Conservation (phyloP, 2,888 invertebrate genomes). For the Diploptera punctata region DNA sequence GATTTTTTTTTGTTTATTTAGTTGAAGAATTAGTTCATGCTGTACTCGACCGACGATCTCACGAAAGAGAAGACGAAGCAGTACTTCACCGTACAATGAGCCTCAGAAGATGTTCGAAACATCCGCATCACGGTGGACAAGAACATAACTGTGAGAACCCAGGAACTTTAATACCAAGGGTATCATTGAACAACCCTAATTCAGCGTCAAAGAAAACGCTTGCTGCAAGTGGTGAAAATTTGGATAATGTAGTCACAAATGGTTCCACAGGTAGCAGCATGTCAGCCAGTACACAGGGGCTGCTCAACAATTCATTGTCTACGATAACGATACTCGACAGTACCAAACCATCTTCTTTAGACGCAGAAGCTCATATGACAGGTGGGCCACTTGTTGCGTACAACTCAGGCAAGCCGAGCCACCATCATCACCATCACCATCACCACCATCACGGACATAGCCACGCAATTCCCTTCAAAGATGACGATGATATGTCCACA, state of each 20-base stretch:
- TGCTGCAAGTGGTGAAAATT: conserved; percentile 10
- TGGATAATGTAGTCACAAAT: conserved; percentile 26
- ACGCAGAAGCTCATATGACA: conserved; percentile 46
- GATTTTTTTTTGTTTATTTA: conserved; percentile 69
- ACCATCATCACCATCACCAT: conserved; percentile 34
- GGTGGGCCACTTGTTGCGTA: conserved; percentile 28
- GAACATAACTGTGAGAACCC: neutral
- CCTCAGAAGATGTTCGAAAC: conserved; percentile 57
- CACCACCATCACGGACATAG: conserved; percentile 33
- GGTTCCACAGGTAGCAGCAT: conserved; percentile 43
- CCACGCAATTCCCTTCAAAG: conserved; percentile 35
- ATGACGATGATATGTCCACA: conserved; percentile 33
- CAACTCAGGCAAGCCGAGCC: conserved; percentile 36
- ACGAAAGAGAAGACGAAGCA: conserved; percentile 56
- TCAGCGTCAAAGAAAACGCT: conserved; percentile 1
- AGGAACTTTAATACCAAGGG: conserved; percentile 48
- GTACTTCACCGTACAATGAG: conserved; percentile 63
- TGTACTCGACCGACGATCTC: conserved; percentile 55
- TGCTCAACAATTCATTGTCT: conserved; percentile 45
- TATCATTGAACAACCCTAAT: conserved; percentile 42
- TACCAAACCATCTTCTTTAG: conserved; percentile 43
- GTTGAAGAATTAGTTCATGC: conserved; percentile 67
- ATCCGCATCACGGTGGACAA: conserved; percentile 38
- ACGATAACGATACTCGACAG: conserved; percentile 42
- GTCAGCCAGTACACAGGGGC: conserved; percentile 48